phyloP scores from a whole-genome alignment of 64 coral and sea anemone genomes.

The Catalaphyllia jardinei region DNA sequence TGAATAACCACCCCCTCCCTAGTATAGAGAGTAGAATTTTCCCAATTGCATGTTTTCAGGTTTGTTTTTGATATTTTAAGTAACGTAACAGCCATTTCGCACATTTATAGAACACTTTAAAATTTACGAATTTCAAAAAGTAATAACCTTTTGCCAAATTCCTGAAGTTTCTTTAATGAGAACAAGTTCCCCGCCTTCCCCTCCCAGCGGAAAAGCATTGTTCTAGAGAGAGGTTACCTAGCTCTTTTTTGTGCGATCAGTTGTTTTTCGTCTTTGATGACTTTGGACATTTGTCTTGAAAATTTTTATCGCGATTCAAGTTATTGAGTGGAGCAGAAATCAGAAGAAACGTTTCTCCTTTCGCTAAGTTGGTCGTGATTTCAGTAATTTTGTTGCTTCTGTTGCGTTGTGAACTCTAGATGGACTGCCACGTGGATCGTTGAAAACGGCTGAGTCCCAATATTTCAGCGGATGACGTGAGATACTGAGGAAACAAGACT shows the following conservation, averaged over 20 bases:
- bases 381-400: background rate
- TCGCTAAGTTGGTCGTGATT: background rate
- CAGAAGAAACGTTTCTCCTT: background rate
- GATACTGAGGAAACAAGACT: background rate
- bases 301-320: background rate
- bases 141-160: no score
- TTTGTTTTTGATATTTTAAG: no score
- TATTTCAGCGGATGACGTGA: background rate
- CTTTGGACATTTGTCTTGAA: background rate
- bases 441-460: background rate
- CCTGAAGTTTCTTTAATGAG: no score
- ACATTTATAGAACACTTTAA: no score
- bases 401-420: background rate
- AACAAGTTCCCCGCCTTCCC: background rate
- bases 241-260: background rate
- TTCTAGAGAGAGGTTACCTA: background rate
- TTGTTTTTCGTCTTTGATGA: background rate
- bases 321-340: background rate
- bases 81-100: no score
- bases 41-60: no score
- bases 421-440: constrained; percentile 22
- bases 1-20: background rate
- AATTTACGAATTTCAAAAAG: no score
- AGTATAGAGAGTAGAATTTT: no score
- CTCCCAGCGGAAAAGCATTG: background rate